A percentile compares a stretch with the other conserved stretches of the same genome.
Evolutionary conservation across 2,888 invertebrate species (phyloP).

Genomic region (Parnassius apollo): DNA sequence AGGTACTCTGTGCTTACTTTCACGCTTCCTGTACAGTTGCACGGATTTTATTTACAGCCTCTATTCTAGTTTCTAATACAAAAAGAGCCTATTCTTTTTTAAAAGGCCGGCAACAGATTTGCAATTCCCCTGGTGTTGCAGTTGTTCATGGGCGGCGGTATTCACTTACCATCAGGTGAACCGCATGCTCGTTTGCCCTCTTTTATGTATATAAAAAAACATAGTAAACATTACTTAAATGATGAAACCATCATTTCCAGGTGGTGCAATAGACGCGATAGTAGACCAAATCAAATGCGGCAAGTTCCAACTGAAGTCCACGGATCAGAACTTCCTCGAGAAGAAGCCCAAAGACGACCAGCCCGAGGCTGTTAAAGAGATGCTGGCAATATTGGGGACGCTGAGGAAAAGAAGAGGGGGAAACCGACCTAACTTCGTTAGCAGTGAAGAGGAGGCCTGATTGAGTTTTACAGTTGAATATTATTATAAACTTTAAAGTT

Average conservation of each 20-base stretch:
- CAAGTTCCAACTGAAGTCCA: constrained; percentile 85
- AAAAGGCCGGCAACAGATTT: too few species aligned
- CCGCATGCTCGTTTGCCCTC: too few species aligned
- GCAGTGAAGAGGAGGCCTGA: constrained; percentile 30
- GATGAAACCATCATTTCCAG: constrained; percentile 32
- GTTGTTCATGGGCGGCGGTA: too few species aligned
- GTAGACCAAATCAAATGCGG: constrained; percentile 89
- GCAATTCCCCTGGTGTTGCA: too few species aligned
- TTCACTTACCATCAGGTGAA: too few species aligned
- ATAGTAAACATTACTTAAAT: too few species aligned
- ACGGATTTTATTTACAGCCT: too few species aligned
- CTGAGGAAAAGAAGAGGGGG: constrained; percentile 53
- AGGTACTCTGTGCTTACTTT: too few species aligned
- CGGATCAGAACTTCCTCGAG: constrained; percentile 81
- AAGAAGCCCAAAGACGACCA: constrained; percentile 80
- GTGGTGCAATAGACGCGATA: constrained; percentile 86
- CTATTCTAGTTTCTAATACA: too few species aligned
- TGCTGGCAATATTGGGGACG: constrained; percentile 84
- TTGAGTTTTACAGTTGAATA: not conserved
- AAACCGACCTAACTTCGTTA: constrained; percentile 33
- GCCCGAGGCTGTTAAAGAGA: constrained; percentile 73
- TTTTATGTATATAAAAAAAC: too few species aligned
- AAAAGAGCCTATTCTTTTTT: too few species aligned
- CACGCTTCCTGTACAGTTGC: too few species aligned
- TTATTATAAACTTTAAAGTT: not conserved